Percentiles rank a stretch among this genome's conserved stretches.
Conservation (phyloP, 2,113 vertebrate genomes). For the Clinocottus analis region DNA sequence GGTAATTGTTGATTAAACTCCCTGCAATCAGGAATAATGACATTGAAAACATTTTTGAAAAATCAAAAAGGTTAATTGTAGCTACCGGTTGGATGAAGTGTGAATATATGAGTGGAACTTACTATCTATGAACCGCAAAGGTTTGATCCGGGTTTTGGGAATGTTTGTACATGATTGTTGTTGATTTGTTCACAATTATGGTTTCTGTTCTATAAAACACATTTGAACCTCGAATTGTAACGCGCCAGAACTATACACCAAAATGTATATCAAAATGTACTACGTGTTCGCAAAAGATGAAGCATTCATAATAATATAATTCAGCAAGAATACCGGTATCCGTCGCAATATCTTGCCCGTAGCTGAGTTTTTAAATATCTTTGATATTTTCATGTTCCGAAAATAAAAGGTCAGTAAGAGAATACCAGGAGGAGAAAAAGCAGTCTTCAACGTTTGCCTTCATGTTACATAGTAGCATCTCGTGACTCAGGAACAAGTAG, state of each 20-base stretch:
- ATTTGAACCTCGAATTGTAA: not conserved
- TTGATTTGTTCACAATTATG: not conserved
- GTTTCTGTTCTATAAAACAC: not conserved
- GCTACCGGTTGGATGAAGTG: not conserved
- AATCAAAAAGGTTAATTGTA: not conserved
- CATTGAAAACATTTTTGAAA: not conserved
- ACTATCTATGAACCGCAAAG: not conserved
- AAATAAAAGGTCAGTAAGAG: slow-evolving; percentile 59
- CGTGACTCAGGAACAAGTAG: slow-evolving; percentile 36
- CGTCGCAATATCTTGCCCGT: not conserved
- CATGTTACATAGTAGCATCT: slow-evolving; percentile 20
- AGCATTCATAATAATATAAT: not conserved
- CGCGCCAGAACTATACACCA: not conserved
- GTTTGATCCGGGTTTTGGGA: not conserved
- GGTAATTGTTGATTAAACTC: not conserved
- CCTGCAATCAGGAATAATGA: not conserved
- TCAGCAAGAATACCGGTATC: not conserved
- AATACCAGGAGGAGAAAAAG: slow-evolving; percentile 10
- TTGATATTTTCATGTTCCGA: slow-evolving; percentile 42
- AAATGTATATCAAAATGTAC: not conserved
- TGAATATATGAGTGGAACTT: not conserved
- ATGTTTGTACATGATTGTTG: not conserved
- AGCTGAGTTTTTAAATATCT: not conserved
- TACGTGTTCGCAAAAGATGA: not conserved
- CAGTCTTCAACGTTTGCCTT: slow-evolving; percentile 15